Evolutionary conservation across 37 sponge, comb jelly and placozoan genomes (phyloP), one percentile per base, ranked within the genome.

Genomic region (Aplysina aerophoba): DNA sequence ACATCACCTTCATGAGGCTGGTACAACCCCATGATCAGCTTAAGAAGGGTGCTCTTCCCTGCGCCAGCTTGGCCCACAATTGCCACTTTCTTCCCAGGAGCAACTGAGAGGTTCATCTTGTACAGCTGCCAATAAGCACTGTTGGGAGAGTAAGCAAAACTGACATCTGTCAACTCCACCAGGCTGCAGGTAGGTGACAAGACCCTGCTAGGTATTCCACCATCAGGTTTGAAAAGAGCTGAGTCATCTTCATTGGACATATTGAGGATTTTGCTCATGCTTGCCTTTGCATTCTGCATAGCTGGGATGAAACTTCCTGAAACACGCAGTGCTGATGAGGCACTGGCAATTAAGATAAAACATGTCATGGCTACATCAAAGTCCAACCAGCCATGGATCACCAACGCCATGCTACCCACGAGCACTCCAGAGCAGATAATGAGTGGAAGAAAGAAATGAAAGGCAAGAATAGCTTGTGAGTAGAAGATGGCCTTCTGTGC

Each of bases 31-130:
- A 87, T 44, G 41, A 89, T 53, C 0, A 93, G 54, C 33, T 68
- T 89, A 31, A 93, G 85, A 4, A 93, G 61, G 17, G 93, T 90
- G 55, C 87, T 93, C 82, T 93, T 93, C 13, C 93, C 93, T 19
- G 90, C 75, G 17, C 93, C 90, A 83, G 81, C 87, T 34, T 38
- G 56, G 0, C 93, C 93, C 13, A 93, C 88, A 31, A 93, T 37
- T 1, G 88, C 90, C 33, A 90, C 85, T 33, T 64, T 83, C 75
- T 90, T 69, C 30, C 93, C 84, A 38, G 66, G 54, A 22, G 55
- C 20, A 36, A 93, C 58, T 11, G 30, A 50, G 24, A 93, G 34
- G 36, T 69, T 75, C 22, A 93, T 66, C 44, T 93, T 79, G 74
- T 84, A 89, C 0, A 90, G 73, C 44, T 69, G 88, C 93, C 93